These are phyloP conservation scores for Drosophila picticornis DNA, from an alignment of 2,888 invertebrate species.

Conservation along the genomic window DNA sequence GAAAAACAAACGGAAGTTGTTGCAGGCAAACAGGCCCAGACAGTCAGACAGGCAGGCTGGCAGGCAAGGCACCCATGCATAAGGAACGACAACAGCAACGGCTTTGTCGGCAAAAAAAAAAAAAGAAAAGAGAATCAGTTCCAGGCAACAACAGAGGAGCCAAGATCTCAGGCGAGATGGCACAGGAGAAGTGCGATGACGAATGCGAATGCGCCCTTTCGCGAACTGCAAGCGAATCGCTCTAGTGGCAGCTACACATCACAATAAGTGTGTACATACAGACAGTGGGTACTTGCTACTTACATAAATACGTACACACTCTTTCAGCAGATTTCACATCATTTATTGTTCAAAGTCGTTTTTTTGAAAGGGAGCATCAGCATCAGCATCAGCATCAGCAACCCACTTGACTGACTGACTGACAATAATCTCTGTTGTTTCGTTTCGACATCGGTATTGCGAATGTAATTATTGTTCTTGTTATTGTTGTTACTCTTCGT, in stretches of 20 bases:
- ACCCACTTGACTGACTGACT: conserved; percentile 69
- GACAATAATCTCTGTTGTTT: conserved; percentile 72
- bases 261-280: conserved; percentile 23
- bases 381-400: conserved; percentile 49
- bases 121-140: conserved; percentile 20
- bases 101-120: conserved; percentile 41
- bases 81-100: conserved; percentile 63
- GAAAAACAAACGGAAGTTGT: conserved; percentile 67
- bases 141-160: conserved; percentile 54
- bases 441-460: conserved; percentile 50
- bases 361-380: conserved; percentile 59
- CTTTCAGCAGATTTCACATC: conserved; percentile 71
- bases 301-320: conserved; percentile 16
- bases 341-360: conserved; percentile 69
- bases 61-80: conserved; percentile 50
- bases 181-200: conserved; percentile 4
- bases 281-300: conserved; percentile 8
- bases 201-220: conserved; percentile 48
- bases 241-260: conserved; percentile 17
- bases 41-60: conserved; percentile 34
- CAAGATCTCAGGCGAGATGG: conserved; percentile 38
- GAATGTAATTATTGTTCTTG: conserved; percentile 66
- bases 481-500: conserved; percentile 21
- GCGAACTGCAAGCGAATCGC: conserved; percentile 53
- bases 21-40: conserved; percentile 57